Conservation (phyloP, 2,113 vertebrate species). For the Trichechus manatus region DNA sequence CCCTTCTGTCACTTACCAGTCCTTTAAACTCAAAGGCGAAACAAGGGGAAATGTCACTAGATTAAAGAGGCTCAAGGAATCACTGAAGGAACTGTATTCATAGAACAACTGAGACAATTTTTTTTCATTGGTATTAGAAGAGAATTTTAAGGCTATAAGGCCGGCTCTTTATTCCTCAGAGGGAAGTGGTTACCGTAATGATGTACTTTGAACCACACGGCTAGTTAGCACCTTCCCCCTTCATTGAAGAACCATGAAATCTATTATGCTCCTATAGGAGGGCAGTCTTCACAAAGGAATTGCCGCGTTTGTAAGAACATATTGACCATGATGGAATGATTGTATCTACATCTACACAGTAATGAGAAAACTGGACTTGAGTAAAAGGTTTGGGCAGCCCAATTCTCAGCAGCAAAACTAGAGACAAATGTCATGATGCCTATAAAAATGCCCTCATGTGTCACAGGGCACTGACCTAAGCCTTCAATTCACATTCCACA, state of each 20-base stretch:
- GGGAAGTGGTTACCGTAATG: conserved; percentile 39
- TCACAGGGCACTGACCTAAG: not conserved
- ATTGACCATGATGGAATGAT: conserved; percentile 73
- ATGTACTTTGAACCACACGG: conserved; percentile 12
- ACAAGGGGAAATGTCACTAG: not conserved
- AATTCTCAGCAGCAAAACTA: conserved; percentile 7
- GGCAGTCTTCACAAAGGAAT: conserved; percentile 66
- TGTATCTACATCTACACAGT: conserved; percentile 56
- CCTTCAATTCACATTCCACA: not conserved
- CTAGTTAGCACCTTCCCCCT: conserved; percentile 65
- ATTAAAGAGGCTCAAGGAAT: not conserved
- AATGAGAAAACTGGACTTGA: conserved; percentile 63
- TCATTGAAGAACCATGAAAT: conserved; percentile 67
- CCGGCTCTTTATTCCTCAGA: conserved; percentile 57
- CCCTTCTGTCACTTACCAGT: not conserved
- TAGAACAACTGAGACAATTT: conserved; percentile 63
- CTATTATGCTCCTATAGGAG: conserved; percentile 59
- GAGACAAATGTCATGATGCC: not conserved
- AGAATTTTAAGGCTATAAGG: conserved; percentile 56
- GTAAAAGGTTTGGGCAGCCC: conserved; percentile 49
- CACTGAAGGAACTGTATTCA: conserved; percentile 54
- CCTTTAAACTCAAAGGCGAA: not conserved
- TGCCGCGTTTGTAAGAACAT: conserved; percentile 66
- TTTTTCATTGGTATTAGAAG: conserved; percentile 61
- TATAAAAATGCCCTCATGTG: conserved; percentile 2